A percentile compares a stretch with the other conserved stretches of the same genome.
These are phyloP conservation scores for Girardinichthys multiradiatus DNA, from an alignment of 2,113 vertebrate species.

Conservation along the genomic window DNA sequence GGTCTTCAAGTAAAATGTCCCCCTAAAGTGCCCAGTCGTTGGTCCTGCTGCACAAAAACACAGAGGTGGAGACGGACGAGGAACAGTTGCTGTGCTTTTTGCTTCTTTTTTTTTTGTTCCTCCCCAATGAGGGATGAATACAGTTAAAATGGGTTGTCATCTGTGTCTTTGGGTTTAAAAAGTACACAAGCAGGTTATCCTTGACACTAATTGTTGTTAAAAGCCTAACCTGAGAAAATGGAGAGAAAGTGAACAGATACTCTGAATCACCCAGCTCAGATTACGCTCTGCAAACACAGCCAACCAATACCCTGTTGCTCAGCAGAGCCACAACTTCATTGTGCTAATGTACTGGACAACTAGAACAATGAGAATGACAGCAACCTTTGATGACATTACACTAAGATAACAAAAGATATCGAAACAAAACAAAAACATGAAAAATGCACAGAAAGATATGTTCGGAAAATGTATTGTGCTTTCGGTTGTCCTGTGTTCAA, in stretches of 20 bases:
- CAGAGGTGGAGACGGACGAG: slow-evolving; percentile 43
- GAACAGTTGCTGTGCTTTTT: slow-evolving; percentile 66
- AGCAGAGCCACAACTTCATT: slow-evolving; percentile 65
- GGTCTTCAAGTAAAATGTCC: slow-evolving; percentile 68
- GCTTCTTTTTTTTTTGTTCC: slow-evolving; percentile 4
- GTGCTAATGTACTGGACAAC: slow-evolving; percentile 46
- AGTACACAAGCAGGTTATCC: slow-evolving; percentile 56
- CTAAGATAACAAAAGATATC: slow-evolving; percentile 8
- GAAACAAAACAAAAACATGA: slow-evolving; percentile 3
- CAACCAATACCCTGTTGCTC: slow-evolving; percentile 61
- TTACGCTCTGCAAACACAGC: slow-evolving; percentile 34
- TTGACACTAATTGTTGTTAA: slow-evolving; percentile 44
- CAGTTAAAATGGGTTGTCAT: slow-evolving; percentile 45
- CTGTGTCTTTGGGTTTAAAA: slow-evolving; percentile 63
- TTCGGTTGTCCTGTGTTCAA: slow-evolving; percentile 69
- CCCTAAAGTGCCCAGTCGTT: slow-evolving; percentile 70
- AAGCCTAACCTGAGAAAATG: slow-evolving; percentile 60
- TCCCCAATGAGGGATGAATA: slow-evolving; percentile 35
- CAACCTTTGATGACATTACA: slow-evolving; percentile 23
- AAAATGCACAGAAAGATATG: slow-evolving; percentile 58
- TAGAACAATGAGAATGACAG: slow-evolving; percentile 18
- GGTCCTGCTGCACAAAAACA: slow-evolving; percentile 63
- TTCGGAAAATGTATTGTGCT: slow-evolving; percentile 77
- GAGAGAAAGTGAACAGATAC: slow-evolving; percentile 44
- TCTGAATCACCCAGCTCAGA: slow-evolving; percentile 12